Conservation (phyloP, 2,113 vertebrate species). For the Arvicanthis niloticus region DNA sequence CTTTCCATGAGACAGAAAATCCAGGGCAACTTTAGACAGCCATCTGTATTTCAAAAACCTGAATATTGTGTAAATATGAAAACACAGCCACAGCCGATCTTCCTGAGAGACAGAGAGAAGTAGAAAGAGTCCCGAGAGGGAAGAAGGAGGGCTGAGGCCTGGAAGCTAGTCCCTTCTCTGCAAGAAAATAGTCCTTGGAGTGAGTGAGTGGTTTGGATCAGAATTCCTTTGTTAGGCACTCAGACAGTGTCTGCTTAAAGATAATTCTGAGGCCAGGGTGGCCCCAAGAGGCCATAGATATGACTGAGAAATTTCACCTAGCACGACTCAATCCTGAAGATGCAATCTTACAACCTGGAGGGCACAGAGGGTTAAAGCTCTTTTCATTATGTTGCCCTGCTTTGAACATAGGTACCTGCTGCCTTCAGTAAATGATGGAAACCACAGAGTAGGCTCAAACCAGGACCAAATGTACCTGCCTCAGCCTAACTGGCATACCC, state of each 20-base stretch:
- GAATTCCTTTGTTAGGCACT: too few relatives aligned
- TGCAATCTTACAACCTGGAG: neutral
- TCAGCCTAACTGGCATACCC: neutral
- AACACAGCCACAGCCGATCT: neutral
- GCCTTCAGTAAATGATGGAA: neutral
- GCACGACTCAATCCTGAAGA: neutral
- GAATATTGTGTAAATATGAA: neutral
- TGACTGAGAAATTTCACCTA: neutral
- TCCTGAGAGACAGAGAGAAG: neutral
- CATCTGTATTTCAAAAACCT: neutral
- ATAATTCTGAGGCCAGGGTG: accelerated
- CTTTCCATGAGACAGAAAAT: slow-evolving; percentile 28
- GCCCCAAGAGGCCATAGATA: too few relatives aligned
- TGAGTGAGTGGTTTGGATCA: neutral
- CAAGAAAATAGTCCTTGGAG: too few relatives aligned
- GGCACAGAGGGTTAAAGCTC: neutral
- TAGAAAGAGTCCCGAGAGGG: accelerated
- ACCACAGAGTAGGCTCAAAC: too few relatives aligned
- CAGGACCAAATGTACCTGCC: neutral
- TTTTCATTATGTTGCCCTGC: slow-evolving; percentile 59
- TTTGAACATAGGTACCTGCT: neutral
- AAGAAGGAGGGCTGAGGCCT: accelerated
- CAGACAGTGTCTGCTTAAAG: neutral
- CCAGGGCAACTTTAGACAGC: neutral
- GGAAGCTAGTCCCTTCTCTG: too few relatives aligned